Percentiles rank a stretch among this genome's conserved stretches.
These are phyloP conservation scores for Drosophila kambysellisi DNA, from an alignment of 2,888 invertebrate genomes.

Conservation along the genomic window DNA sequence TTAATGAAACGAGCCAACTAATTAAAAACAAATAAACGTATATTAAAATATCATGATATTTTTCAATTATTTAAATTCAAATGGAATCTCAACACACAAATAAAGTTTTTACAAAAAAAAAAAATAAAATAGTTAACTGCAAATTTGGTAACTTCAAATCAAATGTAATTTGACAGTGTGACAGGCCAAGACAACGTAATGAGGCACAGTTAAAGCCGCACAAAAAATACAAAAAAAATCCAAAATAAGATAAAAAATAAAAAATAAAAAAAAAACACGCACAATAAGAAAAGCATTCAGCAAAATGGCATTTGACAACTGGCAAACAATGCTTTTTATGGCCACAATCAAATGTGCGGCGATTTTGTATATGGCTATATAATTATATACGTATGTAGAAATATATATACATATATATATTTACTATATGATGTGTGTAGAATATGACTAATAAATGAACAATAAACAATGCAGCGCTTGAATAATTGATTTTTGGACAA, in stretches of 20 bases:
- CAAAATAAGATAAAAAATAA: conserved; percentile 8
- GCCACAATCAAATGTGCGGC: conserved; percentile 58
- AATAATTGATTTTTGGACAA: conserved; percentile 45
- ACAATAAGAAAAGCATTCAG: conserved; percentile 46
- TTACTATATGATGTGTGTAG: conserved; percentile 5
- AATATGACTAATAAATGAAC: conserved; percentile 40
- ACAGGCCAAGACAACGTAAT: conserved; percentile 64
- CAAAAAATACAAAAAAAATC: background rate
- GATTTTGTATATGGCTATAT: conserved; percentile 20
- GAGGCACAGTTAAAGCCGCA: conserved; percentile 48
- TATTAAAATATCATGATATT: conserved; percentile 37
- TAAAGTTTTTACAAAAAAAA: background rate
- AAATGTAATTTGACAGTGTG: conserved; percentile 75
- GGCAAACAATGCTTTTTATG: conserved; percentile 75
- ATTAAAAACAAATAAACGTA: conserved; percentile 42
- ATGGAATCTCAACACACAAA: conserved; percentile 26
- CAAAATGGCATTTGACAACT: conserved; percentile 67
- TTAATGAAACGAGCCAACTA: conserved; percentile 7
- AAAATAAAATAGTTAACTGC: conserved; percentile 20
- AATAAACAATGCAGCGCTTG: conserved; percentile 38
- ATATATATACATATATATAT: background rate
- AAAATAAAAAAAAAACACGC: conserved; percentile 32
- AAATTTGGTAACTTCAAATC: conserved; percentile 76
- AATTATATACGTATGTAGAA: background rate
- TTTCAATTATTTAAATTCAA: conserved; percentile 41